Evolutionary conservation across 2,113 vertebrate genomes (phyloP).

Genomic region (Mesoclemmys tuberculata): DNA sequence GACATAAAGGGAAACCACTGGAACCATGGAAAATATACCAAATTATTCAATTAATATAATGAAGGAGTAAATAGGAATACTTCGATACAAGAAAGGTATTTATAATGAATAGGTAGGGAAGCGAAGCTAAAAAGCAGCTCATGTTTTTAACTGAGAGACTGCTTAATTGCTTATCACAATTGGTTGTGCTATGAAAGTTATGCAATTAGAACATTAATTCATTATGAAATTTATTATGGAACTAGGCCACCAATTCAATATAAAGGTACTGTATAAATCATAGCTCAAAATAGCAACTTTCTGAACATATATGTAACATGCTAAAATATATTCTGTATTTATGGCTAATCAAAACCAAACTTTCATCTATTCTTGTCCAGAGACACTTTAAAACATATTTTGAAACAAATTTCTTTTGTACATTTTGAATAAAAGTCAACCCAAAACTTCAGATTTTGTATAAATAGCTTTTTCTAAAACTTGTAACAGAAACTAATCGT

Average conservation of each 20-base stretch:
- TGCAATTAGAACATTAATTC: constrained; percentile 15
- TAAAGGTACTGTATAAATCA: constrained; percentile 15
- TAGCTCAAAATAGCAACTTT: not conserved
- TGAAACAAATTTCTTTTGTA: not conserved
- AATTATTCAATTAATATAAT: not conserved
- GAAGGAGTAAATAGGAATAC: not conserved
- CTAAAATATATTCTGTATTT: not conserved
- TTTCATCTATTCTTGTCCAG: not conserved
- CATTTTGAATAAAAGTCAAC: not conserved
- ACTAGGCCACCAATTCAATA: not conserved
- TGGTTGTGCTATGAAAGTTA: not conserved
- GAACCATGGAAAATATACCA: not conserved
- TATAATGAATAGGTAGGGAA: not conserved
- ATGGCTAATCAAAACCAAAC: not conserved
- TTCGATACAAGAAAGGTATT: constrained; percentile 5
- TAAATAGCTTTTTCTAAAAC: not conserved
- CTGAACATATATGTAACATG: not conserved
- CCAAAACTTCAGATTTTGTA: not conserved
- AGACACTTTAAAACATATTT: not conserved
- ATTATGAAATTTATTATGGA: not conserved
- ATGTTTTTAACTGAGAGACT: constrained; percentile 12
- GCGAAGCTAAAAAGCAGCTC: not conserved
- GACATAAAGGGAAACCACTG: not conserved
- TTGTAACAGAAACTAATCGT: not conserved
- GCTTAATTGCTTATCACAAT: not conserved